Conservation (phyloP, 2,888 invertebrate species). For the Archips xylosteana region DNA sequence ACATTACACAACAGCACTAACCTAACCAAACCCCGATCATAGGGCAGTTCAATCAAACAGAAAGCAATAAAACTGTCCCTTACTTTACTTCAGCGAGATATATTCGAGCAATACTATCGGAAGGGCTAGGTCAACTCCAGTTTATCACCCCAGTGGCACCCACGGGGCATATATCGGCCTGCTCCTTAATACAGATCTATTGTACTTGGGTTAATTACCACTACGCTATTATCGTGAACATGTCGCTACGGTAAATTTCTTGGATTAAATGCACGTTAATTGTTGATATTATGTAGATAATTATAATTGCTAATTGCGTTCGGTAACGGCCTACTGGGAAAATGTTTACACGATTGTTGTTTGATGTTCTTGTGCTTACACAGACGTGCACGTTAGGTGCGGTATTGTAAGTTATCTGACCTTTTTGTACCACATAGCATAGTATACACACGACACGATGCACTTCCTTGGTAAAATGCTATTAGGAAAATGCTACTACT, state of each 20-base stretch:
- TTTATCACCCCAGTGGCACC: conserved; percentile 39
- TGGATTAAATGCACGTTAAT: conserved; percentile 29
- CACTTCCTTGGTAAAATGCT: background rate
- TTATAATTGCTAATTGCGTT: conserved; percentile 35
- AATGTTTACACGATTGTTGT: conserved; percentile 5
- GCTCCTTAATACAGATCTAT: conserved; percentile 42
- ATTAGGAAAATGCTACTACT: too few relatives aligned
- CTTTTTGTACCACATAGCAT: background rate
- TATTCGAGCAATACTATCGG: conserved; percentile 40
- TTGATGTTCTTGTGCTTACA: background rate
- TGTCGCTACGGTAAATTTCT: conserved; percentile 39
- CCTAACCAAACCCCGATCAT: conserved; percentile 26
- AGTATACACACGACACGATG: background rate
- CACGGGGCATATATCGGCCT: conserved; percentile 18
- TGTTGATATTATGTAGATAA: conserved; percentile 26
- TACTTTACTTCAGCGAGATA: conserved; percentile 39
- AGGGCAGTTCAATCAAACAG: conserved; percentile 40
- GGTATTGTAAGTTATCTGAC: background rate
- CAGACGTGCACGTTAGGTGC: background rate
- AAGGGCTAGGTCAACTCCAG: conserved; percentile 40
- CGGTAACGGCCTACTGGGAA: background rate
- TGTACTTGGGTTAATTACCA: conserved; percentile 40
- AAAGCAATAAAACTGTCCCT: conserved; percentile 40
- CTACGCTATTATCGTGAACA: conserved; percentile 34
- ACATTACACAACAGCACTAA: conserved; percentile 19